A percentile compares a stretch with the other conserved stretches of the same genome.
phyloP scores from a whole-genome alignment of 2,113 vertebrate genomes.

The Puntigrus tetrazona region DNA sequence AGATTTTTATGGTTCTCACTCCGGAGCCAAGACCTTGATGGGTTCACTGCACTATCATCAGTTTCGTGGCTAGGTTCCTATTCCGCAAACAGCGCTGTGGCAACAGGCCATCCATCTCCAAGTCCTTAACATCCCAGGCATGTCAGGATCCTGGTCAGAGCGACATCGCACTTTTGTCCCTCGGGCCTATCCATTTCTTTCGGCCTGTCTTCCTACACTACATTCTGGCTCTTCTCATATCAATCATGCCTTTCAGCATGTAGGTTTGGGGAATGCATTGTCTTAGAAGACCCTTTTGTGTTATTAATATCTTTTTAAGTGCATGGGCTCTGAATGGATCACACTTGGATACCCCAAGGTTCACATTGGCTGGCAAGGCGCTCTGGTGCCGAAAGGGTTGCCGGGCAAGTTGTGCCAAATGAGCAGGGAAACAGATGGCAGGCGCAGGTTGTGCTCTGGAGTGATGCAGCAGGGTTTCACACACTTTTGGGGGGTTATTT shows the following conservation, averaged over 20 bases:
- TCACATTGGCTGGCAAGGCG: conserved; percentile 62
- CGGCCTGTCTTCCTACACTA: conserved; percentile 54
- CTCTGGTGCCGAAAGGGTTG: conserved; percentile 55
- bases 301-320: conserved; percentile 77
- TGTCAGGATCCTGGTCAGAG: conserved; percentile 36
- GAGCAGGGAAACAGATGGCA: conserved; percentile 57
- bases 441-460: not conserved
- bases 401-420: conserved; percentile 41
- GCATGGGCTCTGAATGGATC: conserved; percentile 47
- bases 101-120: conserved; percentile 46
- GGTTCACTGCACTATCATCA: conserved; percentile 62
- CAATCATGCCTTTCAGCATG: conserved; percentile 69
- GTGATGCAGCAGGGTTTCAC: conserved; percentile 22
- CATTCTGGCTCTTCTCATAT: conserved; percentile 72
- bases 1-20: conserved; percentile 48
- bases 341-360: conserved; percentile 50
- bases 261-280: conserved; percentile 75
- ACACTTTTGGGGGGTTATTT: not conserved
- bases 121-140: conserved; percentile 45
- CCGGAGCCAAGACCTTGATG: conserved; percentile 61
- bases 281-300: conserved; percentile 65
- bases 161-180: conserved; percentile 30
- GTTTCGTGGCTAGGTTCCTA: conserved; percentile 44
- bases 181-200: conserved; percentile 40
- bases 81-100: conserved; percentile 56